Percentiles rank a stretch among this genome's conserved stretches.
Evolutionary conservation across 2,113 vertebrate genomes (phyloP).

Genomic region (Microcebus ravelobensis): DNA sequence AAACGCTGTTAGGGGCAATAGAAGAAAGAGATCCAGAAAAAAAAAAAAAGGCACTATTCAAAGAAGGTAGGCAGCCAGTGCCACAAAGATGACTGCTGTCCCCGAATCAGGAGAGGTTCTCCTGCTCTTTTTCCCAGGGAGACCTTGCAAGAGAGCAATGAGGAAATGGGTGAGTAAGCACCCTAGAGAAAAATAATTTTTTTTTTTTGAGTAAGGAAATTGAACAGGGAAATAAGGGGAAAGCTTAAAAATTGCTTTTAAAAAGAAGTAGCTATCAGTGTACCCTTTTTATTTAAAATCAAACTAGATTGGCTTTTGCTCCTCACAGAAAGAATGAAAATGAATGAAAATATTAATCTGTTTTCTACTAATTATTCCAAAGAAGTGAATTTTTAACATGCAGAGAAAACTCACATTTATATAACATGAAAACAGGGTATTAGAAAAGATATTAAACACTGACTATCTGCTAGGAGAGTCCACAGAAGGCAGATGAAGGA

Average conservation of each 20-base stretch:
- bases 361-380: not conserved
- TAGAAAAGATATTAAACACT: not conserved
- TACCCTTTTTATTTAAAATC: not conserved
- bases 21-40: not conserved
- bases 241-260: not conserved
- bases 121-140: not conserved
- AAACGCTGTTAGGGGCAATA: not conserved
- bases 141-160: not conserved
- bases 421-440: not conserved
- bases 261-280: not conserved
- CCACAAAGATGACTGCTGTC: not conserved
- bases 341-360: not conserved
- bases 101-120: not conserved
- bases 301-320: not conserved
- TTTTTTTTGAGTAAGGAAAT: not conserved
- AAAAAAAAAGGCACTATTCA: not conserved
- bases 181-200: not conserved
- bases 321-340: not conserved
- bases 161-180: not conserved
- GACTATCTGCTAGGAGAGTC: not conserved
- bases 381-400: not conserved
- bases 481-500: not conserved
- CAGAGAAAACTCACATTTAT: not conserved
- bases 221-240: not conserved
- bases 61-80: not conserved